Evolutionary conservation across 37 sponge, comb jelly and placozoan species (phyloP), one percentile per base, ranked within the genome.

Genomic region (Diacarnus erythraeanus): DNA sequence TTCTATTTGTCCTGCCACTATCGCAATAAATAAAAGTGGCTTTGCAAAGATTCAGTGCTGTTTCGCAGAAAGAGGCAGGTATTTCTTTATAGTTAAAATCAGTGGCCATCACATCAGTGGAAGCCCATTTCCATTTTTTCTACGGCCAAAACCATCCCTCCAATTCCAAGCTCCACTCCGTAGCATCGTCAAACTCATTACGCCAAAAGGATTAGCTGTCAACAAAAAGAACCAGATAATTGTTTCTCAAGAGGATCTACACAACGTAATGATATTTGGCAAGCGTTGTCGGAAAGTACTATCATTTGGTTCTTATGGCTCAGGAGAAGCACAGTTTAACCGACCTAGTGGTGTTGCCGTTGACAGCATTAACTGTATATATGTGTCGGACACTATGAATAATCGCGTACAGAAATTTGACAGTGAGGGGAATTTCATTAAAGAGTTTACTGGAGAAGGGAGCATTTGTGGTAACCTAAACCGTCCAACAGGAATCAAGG

Each of bases 21-120:
- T 87, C 4, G 77, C 87, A 25, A 66, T 87, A 2, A 81, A 80
- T 63, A 59, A 42, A 57, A 75, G 68, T 40, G 87, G 87, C 0
- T 87, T 87, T 81, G 87, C 87, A 42, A 87, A 87, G 64, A 30
- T 87, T 10, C 87, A 87, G 72, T 87, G 87, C 57, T 80, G 81
- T 15, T 87, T 87, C 57, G 43, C 77, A 2, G 87, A 87, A 54
- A 47, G 87, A 57, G 87, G 87, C 1, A 64, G 87, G 29, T 87
- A 87, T 54, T 6, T 26, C 31, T 30, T 80, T 0, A 56, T 21
- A 3, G 82, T 87, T 23, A 30, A n/a, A 3, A 57, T 80, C 10
- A 57, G 70, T 26, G 64, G 37, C 0, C 60, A 76, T 18, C 87
- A 81, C 77, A 76, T 87, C 5, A 69, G 23, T 39, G 82, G 82